These are phyloP conservation scores for Saccostrea echinata DNA, from an alignment of 1,140 invertebrate species.

Conservation along the genomic window DNA sequence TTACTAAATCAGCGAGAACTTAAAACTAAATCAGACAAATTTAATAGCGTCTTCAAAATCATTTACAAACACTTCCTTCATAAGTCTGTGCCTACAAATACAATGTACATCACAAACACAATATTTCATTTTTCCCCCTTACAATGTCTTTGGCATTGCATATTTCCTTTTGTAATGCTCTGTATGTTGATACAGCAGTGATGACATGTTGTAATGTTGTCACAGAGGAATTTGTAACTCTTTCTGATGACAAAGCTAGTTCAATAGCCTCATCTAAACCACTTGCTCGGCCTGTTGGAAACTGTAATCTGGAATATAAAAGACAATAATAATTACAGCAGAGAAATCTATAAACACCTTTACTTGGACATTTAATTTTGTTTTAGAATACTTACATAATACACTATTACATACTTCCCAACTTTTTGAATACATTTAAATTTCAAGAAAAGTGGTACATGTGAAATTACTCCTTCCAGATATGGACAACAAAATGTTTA, in stretches of 20 bases:
- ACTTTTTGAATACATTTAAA: too few species aligned
- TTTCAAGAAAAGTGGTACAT: too few species aligned
- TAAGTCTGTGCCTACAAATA: background rate
- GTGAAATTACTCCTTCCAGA: too few species aligned
- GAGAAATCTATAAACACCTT: too few species aligned
- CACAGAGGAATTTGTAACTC: constrained; percentile 49
- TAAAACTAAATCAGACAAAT: background rate
- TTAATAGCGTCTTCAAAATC: background rate
- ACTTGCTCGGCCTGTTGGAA: constrained; percentile 58
- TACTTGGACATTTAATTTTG: too few species aligned
- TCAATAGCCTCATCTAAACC: constrained; percentile 58
- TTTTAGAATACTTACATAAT: too few species aligned
- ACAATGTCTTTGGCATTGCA: constrained; percentile 56
- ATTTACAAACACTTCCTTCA: background rate
- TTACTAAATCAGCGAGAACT: background rate
- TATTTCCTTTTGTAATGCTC: constrained; percentile 61
- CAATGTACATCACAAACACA: background rate
- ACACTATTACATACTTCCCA: too few species aligned
- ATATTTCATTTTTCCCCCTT: background rate
- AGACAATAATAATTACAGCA: too few species aligned
- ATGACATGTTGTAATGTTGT: constrained; percentile 55
- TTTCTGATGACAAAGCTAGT: constrained; percentile 51
- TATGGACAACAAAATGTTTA: constrained; percentile 19
- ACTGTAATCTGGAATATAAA: constrained; percentile 56
- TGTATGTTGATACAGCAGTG: constrained; percentile 56